Conservation (phyloP, 2,797 vertebrate species). For the Poliocrania exsul region DNA sequence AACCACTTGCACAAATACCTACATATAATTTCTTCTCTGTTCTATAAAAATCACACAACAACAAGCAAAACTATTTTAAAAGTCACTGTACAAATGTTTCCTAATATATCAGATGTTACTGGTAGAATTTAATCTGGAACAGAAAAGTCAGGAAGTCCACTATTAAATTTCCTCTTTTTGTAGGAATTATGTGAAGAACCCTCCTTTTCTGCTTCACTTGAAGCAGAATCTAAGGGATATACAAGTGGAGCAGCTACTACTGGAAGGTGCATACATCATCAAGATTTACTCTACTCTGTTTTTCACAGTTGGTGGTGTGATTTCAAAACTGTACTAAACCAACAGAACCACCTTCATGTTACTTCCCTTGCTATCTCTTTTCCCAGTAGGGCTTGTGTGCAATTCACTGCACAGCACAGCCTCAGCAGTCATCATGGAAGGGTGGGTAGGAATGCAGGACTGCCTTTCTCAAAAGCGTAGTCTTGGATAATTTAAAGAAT, state of each 20-base stretch:
- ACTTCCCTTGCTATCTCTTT: not conserved
- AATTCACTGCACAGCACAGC: not conserved
- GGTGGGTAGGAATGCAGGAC: not conserved
- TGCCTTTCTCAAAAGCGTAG: not conserved
- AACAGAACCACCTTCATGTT: not conserved
- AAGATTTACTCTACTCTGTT: not conserved
- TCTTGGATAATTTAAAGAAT: not conserved
- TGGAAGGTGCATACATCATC: not conserved
- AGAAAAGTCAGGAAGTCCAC: not conserved
- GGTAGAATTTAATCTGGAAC: not conserved
- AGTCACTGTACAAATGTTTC: not conserved
- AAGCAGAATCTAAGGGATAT: not conserved
- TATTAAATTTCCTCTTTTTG: not conserved
- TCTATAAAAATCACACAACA: not conserved
- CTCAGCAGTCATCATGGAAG: not conserved
- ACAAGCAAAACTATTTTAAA: not conserved
- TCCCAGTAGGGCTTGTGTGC: accelerated
- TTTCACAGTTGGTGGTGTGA: not conserved
- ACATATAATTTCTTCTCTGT: not conserved
- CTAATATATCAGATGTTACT: not conserved
- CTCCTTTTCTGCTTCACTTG: not conserved
- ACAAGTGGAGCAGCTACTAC: not conserved
- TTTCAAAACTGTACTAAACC: not conserved
- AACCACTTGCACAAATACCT: not conserved
- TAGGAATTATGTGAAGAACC: not conserved